Conservation (phyloP, 2,113 vertebrate species). For the Haemorhous mexicanus region DNA sequence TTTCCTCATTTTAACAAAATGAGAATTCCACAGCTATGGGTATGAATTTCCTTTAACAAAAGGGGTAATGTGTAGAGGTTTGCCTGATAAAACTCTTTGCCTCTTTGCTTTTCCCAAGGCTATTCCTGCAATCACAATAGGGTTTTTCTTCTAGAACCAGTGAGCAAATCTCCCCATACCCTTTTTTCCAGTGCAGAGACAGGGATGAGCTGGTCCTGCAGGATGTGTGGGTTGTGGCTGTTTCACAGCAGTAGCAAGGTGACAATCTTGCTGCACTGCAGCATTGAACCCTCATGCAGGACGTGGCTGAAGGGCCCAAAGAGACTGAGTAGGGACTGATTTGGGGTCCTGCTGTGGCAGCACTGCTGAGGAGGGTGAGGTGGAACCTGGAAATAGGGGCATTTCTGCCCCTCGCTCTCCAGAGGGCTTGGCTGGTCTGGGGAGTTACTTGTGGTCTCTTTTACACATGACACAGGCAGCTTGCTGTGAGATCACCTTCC, state of each 20-base stretch:
- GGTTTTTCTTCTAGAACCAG: not conserved
- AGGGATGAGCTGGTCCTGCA: not conserved
- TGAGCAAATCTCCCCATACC: not conserved
- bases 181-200: not conserved
- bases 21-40: not conserved
- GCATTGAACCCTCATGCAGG: not conserved
- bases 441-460: not conserved
- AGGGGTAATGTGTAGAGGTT: not conserved
- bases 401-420: rapidly evolving
- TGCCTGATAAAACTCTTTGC: not conserved
- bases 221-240: not conserved
- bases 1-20: not conserved
- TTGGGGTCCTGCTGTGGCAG: not conserved
- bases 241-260: not conserved
- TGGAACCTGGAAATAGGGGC: not conserved
- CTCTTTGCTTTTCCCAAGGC: not conserved
- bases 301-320: not conserved
- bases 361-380: not conserved
- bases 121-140: rapidly evolving
- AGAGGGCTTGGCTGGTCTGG: not conserved
- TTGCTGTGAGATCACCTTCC: not conserved
- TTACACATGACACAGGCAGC: too few relatives aligned
- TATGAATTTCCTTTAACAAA: not conserved
- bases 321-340: not conserved
- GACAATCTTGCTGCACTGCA: not conserved